Evolutionary conservation across 2,888 invertebrate genomes (phyloP).

Genomic region (Ochropacha duplaris): DNA sequence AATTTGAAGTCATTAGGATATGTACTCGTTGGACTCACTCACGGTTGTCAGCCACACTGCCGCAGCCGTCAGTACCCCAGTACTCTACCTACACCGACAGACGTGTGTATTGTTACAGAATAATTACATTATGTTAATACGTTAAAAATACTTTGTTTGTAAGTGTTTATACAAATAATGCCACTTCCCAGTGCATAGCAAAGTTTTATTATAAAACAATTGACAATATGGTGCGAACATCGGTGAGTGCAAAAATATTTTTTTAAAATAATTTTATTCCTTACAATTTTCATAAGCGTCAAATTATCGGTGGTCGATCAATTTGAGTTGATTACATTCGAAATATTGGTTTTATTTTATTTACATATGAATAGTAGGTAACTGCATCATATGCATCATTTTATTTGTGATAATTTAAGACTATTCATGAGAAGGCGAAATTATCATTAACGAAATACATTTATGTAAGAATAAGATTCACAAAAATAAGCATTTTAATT

Average conservation of each 20-base stretch:
- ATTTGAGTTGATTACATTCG: too few relatives aligned
- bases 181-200: not conserved
- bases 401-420: too few relatives aligned
- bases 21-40: not conserved
- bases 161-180: slow-evolving; percentile 1
- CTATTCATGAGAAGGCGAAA: too few relatives aligned
- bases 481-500: too few relatives aligned
- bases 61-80: not conserved
- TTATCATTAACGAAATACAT: too few relatives aligned
- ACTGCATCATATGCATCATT: too few relatives aligned
- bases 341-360: too few relatives aligned
- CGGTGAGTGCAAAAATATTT: not conserved
- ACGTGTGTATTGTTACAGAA: not conserved
- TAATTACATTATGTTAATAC: not conserved
- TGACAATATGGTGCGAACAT: not conserved
- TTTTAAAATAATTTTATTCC: too few relatives aligned
- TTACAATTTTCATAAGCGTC: too few relatives aligned
- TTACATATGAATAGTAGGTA: too few relatives aligned
- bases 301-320: too few relatives aligned
- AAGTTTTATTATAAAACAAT: not conserved
- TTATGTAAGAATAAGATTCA: too few relatives aligned
- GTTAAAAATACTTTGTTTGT: not conserved
- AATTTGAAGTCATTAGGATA: not conserved
- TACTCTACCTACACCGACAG: not conserved
- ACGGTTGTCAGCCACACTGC: not conserved